Base-by-base conservation (phyloP, 2,113 vertebrate genomes). In the Rhinopithecus roxellana region DNA sequence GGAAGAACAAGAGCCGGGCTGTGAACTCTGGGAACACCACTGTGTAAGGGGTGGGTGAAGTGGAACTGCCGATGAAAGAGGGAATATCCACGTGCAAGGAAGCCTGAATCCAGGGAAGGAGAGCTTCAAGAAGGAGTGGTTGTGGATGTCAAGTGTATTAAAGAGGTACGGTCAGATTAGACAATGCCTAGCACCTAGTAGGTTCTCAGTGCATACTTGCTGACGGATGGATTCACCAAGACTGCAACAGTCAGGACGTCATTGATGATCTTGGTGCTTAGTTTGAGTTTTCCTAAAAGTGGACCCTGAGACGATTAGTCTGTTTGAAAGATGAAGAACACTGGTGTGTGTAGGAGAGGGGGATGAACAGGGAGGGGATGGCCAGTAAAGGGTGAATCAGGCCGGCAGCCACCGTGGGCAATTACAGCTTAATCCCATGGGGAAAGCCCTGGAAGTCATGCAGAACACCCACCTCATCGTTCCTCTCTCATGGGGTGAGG, bases 301-400 rank as follows among this genome's bases (percentile, higher is more conserved):
- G 77, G 77, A 80, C 64, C 48, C 30, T 75, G 52, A 95, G 23
- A 88, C 12, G 70, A 75, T 96, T 96, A 35, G 16, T 90, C 86
- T 80, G 45, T 95, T 85, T 88, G 70, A 75, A 93, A 95, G 43
- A 43, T 48, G 27, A 93, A 87, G 72, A 87, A 84, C 27, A 38
- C 59, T 20, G 45, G 16, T 17, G 38, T 80, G 8, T 40, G 7
- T 69, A 6, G 27, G 2, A 11, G 20, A 52, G 35, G 69, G 40
- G 12, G 20, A 70, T 52, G 69, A 88, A 61, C n/a, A 55, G 40
- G 45, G 22, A 35, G 5, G 43, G 8, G 70, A 22, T 6, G 27
- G 45, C 83, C 52, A 43, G 6, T 78, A 57, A 87, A 86, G 55
- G 50, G 27, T 93, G 64, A 87, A 30, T 55, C 91, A 70, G 64